phyloP scores from a whole-genome alignment of 2,113 vertebrate species.

The Tamias sibiricus region DNA sequence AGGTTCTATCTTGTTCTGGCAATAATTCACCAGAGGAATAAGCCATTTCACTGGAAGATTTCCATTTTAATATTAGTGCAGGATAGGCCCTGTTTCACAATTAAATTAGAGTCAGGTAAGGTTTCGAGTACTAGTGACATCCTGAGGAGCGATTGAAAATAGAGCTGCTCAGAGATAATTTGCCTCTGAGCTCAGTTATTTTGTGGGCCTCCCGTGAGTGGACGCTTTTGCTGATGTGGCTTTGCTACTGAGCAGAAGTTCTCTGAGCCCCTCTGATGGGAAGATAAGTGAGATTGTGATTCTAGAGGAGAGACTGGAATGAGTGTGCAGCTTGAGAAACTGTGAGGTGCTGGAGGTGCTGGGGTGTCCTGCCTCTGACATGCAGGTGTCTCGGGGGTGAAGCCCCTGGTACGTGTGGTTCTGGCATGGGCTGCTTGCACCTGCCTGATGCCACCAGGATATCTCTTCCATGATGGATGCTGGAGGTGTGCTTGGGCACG shows the following conservation, averaged over 20 bases:
- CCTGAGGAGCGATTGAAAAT: not conserved
- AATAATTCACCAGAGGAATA: not conserved
- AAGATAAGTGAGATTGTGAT: not conserved
- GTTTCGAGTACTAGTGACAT: not conserved
- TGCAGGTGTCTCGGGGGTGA: accelerated
- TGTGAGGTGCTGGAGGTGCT: accelerated
- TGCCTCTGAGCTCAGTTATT: not conserved
- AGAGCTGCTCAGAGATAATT: not conserved
- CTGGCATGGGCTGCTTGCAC: not conserved
- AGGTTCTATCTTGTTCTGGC: not conserved
- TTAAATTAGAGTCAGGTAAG: not conserved
- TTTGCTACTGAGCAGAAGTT: not conserved
- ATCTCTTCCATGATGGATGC: not conserved
- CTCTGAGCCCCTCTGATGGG: not conserved
- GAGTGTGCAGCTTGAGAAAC: not conserved
- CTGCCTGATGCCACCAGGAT: accelerated
- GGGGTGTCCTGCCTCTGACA: not conserved
- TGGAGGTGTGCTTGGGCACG: not conserved
- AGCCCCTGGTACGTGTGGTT: accelerated
- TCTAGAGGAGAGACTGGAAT: not conserved
- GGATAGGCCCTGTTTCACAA: not conserved
- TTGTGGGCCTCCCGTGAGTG: not conserved
- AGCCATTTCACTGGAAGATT: not conserved
- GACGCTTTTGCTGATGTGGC: not conserved
- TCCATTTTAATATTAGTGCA: not conserved